A percentile compares a stretch with the other conserved stretches of the same genome.
These are phyloP conservation scores for Caenorhabditis brenneri DNA, from an alignment of 1,140 invertebrate genomes.

Conservation along the genomic window DNA sequence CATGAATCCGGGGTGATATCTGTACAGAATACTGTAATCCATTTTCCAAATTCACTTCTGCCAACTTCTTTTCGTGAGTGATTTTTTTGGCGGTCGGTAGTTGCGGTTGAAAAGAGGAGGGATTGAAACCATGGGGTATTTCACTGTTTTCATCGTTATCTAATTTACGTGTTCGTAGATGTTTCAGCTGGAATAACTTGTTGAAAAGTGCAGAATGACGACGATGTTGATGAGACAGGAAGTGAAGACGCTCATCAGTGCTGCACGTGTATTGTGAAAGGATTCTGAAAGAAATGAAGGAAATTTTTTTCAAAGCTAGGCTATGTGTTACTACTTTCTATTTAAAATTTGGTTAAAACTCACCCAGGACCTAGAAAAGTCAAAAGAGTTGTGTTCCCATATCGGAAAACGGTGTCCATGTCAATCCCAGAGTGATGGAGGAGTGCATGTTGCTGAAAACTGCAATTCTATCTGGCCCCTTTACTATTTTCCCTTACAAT, in stretches of 20 bases:
- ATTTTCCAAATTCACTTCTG: background rate
- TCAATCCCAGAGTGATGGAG: background rate
- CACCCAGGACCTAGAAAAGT: background rate
- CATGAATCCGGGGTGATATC: background rate
- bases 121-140: background rate
- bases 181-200: background rate
- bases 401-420: background rate
- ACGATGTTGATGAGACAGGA: slow-evolving; percentile 14
- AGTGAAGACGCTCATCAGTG: background rate
- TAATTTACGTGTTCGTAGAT: background rate
- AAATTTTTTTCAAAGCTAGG: background rate
- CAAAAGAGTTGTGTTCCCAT: background rate
- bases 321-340: background rate
- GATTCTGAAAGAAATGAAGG: background rate
- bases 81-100: background rate
- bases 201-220: slow-evolving; percentile 14
- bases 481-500: background rate
- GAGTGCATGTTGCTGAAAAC: background rate
- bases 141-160: background rate
- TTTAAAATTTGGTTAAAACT: background rate
- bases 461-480: background rate
- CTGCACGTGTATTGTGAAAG: slow-evolving; percentile 12
- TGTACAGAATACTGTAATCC: slow-evolving; percentile 10
- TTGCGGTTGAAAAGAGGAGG: background rate
- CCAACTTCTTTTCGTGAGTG: background rate